Base-by-base conservation (phyloP, 2,113 vertebrate genomes). In the Mus spicilegus region DNA sequence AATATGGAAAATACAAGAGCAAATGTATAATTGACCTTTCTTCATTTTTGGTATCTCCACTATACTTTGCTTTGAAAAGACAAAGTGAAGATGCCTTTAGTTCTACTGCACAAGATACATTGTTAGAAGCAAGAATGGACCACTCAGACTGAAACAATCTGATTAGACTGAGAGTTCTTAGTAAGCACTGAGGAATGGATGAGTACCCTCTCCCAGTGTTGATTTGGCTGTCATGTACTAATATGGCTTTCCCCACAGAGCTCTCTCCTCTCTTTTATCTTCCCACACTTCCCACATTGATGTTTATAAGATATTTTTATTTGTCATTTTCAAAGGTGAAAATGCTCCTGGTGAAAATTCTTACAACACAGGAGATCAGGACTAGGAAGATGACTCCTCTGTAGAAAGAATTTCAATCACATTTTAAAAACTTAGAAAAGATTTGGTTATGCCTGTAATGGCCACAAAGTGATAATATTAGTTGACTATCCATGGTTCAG, bases 111-210 rank as follows among this genome's bases (percentile, higher is more conserved):
- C 36, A 84, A 13, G 8, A 65, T 22, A 58, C 16, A 12, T 46
- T 81, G 8, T 58, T 80, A 88, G 49, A 87, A 90, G 81, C 12
- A 78, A 94, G 26, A 96, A 36, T 30, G 77, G 33, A 36, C 58
- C 7, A 39, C 20, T 36, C 0, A 8, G 73, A 17, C 20, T n/a
- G 5, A 87, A 51, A n/a, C 20, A 19, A 63, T 9, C 17, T 22
- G 88, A 46, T 78, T 80, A 28, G 65, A 69, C 14, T 36, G 30
- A 73, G 6, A 73, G 6, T n/a, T 46, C 65, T 77, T 67, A 70
- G 65, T 33, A 65, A 51, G 13, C 20, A n/a, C 72, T 22, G 19
- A 39, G 49, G 82, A 67, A 28, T 75, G 49, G 39, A n/a, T 36
- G 86, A 72, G 10, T 69, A 5, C 12, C 33, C 30, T 42, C 13